These are phyloP conservation scores for Syngnathus rostellatus DNA, from an alignment of 2,797 vertebrate genomes.

Conservation along the genomic window DNA sequence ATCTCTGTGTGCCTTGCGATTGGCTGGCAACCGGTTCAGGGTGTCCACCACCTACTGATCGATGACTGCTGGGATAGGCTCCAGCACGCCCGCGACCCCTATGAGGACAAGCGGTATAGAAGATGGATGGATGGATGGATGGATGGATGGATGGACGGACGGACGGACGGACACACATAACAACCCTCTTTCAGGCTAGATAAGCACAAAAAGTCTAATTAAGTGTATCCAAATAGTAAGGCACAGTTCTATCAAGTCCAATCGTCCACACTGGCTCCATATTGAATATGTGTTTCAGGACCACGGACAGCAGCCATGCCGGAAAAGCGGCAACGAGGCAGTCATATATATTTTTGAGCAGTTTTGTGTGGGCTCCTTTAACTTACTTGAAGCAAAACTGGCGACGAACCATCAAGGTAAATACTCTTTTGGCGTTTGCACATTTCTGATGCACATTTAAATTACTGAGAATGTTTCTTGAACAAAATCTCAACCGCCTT, in stretches of 20 bases:
- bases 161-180: too few species aligned
- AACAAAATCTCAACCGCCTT: too few species aligned
- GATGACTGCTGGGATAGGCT: too few species aligned
- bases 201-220: slow-evolving; percentile 5
- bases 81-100: too few species aligned
- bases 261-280: not conserved
- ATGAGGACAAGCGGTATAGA: too few species aligned
- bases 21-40: too few species aligned
- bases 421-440: not conserved
- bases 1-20: too few species aligned
- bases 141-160: too few species aligned
- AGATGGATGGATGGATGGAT: too few species aligned
- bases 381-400: not conserved
- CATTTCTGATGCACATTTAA: slow-evolving; percentile 36
- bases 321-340: not conserved
- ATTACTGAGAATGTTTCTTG: not conserved
- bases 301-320: not conserved
- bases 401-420: not conserved
- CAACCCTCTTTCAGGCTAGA: not conserved
- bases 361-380: not conserved
- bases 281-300: slow-evolving; percentile 5
- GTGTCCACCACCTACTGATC: too few species aligned
- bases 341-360: not conserved
- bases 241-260: slow-evolving; percentile 12
- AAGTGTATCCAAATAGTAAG: slow-evolving; percentile 1